Evolutionary conservation across 2,797 vertebrate species (phyloP).

Genomic region (Helicolenus hilgendorfi): DNA sequence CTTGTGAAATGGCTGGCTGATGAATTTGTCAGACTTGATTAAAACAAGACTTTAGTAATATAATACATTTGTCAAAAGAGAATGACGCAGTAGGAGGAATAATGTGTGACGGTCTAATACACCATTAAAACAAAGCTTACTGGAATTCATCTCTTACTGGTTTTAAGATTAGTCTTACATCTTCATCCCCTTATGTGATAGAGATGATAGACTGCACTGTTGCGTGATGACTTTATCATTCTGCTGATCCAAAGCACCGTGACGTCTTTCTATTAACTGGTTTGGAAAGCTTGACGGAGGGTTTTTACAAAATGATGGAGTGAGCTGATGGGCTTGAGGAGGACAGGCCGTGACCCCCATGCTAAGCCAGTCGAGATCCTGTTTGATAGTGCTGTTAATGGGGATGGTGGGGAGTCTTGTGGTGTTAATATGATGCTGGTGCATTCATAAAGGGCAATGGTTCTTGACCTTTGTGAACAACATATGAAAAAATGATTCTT

Average conservation of each 20-base stretch:
- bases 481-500: too few relatives aligned
- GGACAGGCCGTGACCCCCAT: background rate
- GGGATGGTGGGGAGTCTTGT: too few relatives aligned
- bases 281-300: background rate
- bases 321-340: background rate
- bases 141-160: background rate
- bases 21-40: conserved; percentile 28
- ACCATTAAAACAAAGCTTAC: background rate
- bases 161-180: background rate
- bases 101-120: background rate
- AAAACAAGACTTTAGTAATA: background rate
- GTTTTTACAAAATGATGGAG: background rate
- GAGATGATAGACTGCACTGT: background rate
- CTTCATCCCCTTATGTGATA: background rate
- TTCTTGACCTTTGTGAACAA: too few relatives aligned
- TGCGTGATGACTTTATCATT: background rate
- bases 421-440: too few relatives aligned
- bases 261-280: background rate
- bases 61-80: background rate
- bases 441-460: too few relatives aligned
- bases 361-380: background rate
- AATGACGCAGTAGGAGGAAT: background rate
- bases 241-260: background rate
- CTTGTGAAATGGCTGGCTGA: background rate
- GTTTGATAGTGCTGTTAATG: background rate